A percentile compares a stretch with the other conserved stretches of the same genome.
phyloP scores from a whole-genome alignment of 2,113 vertebrate species.

The Thalassarche chlororhynchos region DNA sequence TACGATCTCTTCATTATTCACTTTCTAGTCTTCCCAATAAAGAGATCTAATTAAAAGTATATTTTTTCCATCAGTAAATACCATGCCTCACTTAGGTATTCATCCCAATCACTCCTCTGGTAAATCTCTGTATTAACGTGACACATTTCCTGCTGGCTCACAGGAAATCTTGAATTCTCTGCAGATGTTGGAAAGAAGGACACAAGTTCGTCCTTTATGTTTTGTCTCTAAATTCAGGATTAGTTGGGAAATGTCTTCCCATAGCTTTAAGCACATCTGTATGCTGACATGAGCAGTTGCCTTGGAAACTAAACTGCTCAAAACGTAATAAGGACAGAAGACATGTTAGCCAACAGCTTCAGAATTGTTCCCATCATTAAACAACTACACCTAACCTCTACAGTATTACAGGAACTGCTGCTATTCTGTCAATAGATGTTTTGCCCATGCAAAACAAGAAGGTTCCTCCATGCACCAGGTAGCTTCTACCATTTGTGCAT shows the following conservation, averaged over 20 bases:
- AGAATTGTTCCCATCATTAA: slow-evolving; percentile 8
- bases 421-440: neutral
- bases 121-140: neutral
- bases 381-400: neutral
- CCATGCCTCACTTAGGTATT: neutral
- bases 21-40: neutral
- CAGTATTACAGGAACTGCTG: neutral
- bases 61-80: neutral
- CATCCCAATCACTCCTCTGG: neutral
- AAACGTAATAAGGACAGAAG: slow-evolving; percentile 53
- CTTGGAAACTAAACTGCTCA: slow-evolving; percentile 67
- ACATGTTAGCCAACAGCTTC: slow-evolving; percentile 20
- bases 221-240: neutral
- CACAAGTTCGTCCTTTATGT: neutral
- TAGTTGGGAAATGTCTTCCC: slow-evolving; percentile 20
- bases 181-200: neutral
- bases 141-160: neutral
- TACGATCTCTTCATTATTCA: neutral
- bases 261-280: slow-evolving; percentile 35
- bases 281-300: slow-evolving; percentile 50
- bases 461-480: neutral
- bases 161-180: neutral
- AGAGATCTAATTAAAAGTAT: neutral
- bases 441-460: neutral
- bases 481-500: neutral